Percentiles rank a stretch among this genome's conserved stretches.
Conservation (phyloP, 2,113 vertebrate species). For the Sitta europaea region DNA sequence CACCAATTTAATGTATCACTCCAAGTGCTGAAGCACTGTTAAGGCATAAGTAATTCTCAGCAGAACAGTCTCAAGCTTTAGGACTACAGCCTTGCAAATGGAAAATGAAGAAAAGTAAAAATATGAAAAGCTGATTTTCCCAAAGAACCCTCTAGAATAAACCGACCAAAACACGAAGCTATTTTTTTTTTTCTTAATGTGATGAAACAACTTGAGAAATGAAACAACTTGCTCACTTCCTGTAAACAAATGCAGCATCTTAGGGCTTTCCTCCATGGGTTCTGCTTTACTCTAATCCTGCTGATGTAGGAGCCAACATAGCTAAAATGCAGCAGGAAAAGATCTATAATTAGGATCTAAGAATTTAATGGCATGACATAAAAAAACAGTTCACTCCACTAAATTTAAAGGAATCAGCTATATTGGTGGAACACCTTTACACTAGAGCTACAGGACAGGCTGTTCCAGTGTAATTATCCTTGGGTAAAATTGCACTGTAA, state of each 20-base stretch:
- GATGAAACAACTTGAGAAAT: not conserved
- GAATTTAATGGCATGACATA: not conserved
- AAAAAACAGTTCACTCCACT: not conserved
- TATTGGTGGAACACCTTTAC: not conserved
- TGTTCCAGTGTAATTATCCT: not conserved
- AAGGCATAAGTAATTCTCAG: not conserved
- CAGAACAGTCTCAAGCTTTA: not conserved
- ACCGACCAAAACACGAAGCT: not conserved
- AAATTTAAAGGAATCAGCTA: not conserved
- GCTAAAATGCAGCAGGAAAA: not conserved
- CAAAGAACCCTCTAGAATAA: not conserved
- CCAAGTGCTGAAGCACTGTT: not conserved
- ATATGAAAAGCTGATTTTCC: not conserved
- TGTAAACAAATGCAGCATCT: not conserved
- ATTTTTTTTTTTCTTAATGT: not conserved
- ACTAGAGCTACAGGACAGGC: not conserved
- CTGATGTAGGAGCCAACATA: not conserved
- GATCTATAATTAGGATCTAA: slow-evolving; percentile 13
- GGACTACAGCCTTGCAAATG: not conserved
- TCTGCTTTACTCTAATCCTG: not conserved
- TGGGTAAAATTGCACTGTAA: not conserved
- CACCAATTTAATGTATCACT: not conserved
- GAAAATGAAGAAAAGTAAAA: not conserved
- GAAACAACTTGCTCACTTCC: not conserved
- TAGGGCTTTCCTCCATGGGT: not conserved